Evolutionary conservation across 2,888 invertebrate species (phyloP).

Genomic region (Antheraea assamensis): DNA sequence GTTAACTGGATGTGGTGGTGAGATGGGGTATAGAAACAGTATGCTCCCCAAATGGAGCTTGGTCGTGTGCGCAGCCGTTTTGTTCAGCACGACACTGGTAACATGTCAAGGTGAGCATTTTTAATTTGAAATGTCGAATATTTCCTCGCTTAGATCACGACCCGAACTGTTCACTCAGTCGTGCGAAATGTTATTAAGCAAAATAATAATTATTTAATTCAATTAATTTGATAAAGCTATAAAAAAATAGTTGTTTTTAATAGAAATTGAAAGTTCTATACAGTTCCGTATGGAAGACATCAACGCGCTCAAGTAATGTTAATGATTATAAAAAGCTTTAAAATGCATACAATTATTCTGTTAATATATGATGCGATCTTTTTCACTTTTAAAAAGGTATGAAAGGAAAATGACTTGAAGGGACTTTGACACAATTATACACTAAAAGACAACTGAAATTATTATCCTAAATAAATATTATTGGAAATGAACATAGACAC

Average conservation of each 20-base stretch:
- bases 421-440: no score
- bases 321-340: not conserved
- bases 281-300: constrained; percentile 48
- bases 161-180: constrained; percentile 2
- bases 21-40: constrained; percentile 40
- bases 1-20: constrained; percentile 64
- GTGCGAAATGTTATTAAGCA: not conserved
- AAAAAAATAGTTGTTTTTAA: not conserved
- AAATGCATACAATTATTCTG: not conserved
- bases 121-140: constrained; percentile 20
- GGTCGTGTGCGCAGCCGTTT: constrained; percentile 48
- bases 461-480: not conserved
- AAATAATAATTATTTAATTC: not conserved
- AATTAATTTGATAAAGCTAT: not conserved
- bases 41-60: constrained; percentile 46
- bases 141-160: constrained; percentile 21
- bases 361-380: not conserved
- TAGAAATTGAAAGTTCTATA: not conserved
- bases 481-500: not conserved
- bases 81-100: constrained; percentile 51
- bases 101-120: constrained; percentile 73
- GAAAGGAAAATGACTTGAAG: no score
- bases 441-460: no score
- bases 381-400: not conserved
- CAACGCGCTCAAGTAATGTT: constrained; percentile 44